Conservation (phyloP, 2,113 vertebrate genomes). For the Sturnus vulgaris region DNA sequence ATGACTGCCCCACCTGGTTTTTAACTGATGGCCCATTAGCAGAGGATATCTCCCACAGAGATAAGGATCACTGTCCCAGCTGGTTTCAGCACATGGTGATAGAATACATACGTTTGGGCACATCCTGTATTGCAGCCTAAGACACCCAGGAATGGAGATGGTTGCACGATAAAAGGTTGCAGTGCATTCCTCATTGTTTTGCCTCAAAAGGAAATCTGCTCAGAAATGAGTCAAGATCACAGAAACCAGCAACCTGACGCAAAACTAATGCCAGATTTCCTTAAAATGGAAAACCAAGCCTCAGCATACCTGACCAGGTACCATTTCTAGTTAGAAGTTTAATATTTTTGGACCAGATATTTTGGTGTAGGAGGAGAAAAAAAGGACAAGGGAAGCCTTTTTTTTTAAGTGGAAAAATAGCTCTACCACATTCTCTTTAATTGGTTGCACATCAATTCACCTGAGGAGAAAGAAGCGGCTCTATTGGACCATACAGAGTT, state of each 20-base stretch:
- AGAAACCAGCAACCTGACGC: not conserved
- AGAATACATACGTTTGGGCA: too few relatives aligned
- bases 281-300: not conserved
- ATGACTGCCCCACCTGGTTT: too few relatives aligned
- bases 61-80: too few relatives aligned
- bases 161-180: not conserved
- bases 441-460: not conserved
- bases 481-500: not conserved
- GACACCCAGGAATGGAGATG: constrained; percentile 14
- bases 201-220: constrained; percentile 9
- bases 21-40: too few relatives aligned
- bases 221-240: not conserved
- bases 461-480: not conserved
- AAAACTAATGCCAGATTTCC: not conserved
- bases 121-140: too few relatives aligned
- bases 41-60: too few relatives aligned
- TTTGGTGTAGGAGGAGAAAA: not conserved
- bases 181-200: not conserved
- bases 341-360: not conserved
- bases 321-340: not conserved
- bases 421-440: not conserved
- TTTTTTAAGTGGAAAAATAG: not conserved
- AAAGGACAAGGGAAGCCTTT: fast-evolving
- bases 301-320: not conserved
- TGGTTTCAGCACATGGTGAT: too few relatives aligned